Evolutionary conservation across 2,888 invertebrate genomes (phyloP).

Genomic region (Meta bourneti): DNA sequence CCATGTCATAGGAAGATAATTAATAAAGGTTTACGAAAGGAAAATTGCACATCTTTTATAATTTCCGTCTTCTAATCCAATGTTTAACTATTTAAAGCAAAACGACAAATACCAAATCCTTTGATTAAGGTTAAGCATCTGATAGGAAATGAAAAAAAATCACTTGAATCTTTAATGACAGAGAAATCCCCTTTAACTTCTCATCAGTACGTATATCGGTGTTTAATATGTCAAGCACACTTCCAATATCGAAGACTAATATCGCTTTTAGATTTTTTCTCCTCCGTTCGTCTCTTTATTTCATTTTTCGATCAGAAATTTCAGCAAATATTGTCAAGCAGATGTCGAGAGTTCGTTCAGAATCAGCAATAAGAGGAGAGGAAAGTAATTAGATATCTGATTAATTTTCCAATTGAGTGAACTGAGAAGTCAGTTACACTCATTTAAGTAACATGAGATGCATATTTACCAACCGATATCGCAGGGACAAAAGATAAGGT

Average conservation of each 20-base stretch:
- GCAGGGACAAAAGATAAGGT: neutral
- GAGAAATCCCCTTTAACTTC: neutral
- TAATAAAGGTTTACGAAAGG: no score
- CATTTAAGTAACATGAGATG: neutral
- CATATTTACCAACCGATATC: slow-evolving; percentile 6
- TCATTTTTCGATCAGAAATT: neutral
- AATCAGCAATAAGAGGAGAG: neutral
- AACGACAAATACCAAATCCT: neutral
- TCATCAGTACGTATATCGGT: neutral
- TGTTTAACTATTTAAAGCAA: neutral
- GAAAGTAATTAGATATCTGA: slow-evolving; percentile 26
- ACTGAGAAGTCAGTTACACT: slow-evolving; percentile 1
- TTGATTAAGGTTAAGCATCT: neutral
- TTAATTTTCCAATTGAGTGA: slow-evolving; percentile 28
- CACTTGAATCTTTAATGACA: neutral
- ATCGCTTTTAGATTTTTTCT: neutral
- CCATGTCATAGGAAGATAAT: no score
- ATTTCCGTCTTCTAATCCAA: neutral
- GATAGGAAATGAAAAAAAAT: neutral
- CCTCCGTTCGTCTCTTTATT: neutral
- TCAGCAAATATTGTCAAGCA: neutral
- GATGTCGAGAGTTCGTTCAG: neutral
- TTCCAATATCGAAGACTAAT: neutral
- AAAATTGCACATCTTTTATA: no score
- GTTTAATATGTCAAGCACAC: neutral